Percentiles rank a stretch among this genome's conserved stretches.
Evolutionary conservation across 2,888 invertebrate genomes (phyloP).

Genomic region (Clunio marinus): DNA sequence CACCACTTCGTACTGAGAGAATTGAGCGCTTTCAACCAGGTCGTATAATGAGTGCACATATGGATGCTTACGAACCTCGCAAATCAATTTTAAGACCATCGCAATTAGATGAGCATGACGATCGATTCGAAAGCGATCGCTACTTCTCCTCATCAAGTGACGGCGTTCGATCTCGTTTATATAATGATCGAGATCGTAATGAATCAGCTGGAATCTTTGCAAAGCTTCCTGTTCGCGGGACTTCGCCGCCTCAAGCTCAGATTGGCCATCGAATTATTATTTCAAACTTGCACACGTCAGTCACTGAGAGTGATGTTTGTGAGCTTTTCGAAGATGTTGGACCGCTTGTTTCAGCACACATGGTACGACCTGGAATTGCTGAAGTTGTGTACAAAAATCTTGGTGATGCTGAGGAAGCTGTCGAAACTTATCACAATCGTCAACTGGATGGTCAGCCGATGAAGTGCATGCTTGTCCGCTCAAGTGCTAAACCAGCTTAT

Average conservation of each 20-base stretch:
- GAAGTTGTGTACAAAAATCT: slow-evolving; percentile 85
- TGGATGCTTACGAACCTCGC: slow-evolving; percentile 42
- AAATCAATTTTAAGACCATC: slow-evolving; percentile 42
- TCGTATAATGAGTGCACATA: slow-evolving; percentile 33
- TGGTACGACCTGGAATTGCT: slow-evolving; percentile 82
- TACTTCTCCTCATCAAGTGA: background rate
- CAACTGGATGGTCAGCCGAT: slow-evolving; percentile 91
- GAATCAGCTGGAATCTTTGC: slow-evolving; percentile 50
- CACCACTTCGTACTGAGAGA: background rate
- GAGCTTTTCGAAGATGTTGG: slow-evolving; percentile 93
- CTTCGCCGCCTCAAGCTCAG: slow-evolving; percentile 48
- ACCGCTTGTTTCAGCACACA: slow-evolving; percentile 73
- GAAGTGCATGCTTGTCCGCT: slow-evolving; percentile 79
- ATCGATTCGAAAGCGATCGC: slow-evolving; percentile 20
- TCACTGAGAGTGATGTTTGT: slow-evolving; percentile 86
- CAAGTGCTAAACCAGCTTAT: slow-evolving; percentile 55
- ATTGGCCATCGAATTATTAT: slow-evolving; percentile 81
- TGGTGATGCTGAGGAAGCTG: slow-evolving; percentile 83
- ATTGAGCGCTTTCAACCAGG: slow-evolving; percentile 39
- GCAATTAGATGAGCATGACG: slow-evolving; percentile 12
- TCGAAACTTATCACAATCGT: slow-evolving; percentile 88
- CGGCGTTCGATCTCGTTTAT: background rate
- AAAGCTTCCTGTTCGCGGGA: slow-evolving; percentile 42
- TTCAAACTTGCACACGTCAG: slow-evolving; percentile 80
- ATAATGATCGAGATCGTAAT: slow-evolving; percentile 42